Base-by-base conservation (phyloP, 2,113 vertebrate species). In the Cygnus buccinator region DNA sequence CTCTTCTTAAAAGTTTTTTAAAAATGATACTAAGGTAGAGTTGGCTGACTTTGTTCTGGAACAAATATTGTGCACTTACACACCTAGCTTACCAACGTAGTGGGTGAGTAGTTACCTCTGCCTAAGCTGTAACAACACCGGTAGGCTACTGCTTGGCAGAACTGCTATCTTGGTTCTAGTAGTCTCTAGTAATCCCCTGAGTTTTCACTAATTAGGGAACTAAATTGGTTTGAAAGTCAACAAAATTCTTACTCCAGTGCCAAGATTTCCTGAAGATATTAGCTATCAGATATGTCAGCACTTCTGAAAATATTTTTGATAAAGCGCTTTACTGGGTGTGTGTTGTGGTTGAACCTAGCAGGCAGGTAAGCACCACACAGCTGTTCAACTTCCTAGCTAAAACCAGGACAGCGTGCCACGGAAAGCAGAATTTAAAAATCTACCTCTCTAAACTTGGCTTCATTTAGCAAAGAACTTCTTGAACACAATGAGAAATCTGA, bases 241-340 rank as follows among this genome's bases (percentile, higher is more conserved):
- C 0, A 31, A 9, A 59, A 72, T 31, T 68, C 10, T 79, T 33
- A 0, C 10, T 83, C 17, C 2, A 35, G 5, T 76, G 29, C 11
- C 54, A 55, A 68, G 9, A 31, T 54, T 87, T 81, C 52, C 48
- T 48, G 35, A 74, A 57, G 11, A 9, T 6, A 31, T 21, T 44
- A 65, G 4, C 11, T 58, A 33, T 50, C 21, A 35, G 26, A 67
- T 55, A 3, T 0, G 0, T 50, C 62, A 28, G 6, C 33, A 10
- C 7, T 83, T 78, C 46, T 66, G 26, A 72, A 95, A 48, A 46
- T 21, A 13, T 39, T 8, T 8, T 21, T 4, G 3, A 44, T 62
- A 18, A 89, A 68, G 2, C 25, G 2, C 2, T 33, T 84, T 62
- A 44, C 6, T 13, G 4, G 7, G 2, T 25, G 12, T 48, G 20